Evolutionary conservation across 2,888 invertebrate species (phyloP), one percentile per base, ranked within the genome.

Genomic region (Drosophila merina): DNA sequence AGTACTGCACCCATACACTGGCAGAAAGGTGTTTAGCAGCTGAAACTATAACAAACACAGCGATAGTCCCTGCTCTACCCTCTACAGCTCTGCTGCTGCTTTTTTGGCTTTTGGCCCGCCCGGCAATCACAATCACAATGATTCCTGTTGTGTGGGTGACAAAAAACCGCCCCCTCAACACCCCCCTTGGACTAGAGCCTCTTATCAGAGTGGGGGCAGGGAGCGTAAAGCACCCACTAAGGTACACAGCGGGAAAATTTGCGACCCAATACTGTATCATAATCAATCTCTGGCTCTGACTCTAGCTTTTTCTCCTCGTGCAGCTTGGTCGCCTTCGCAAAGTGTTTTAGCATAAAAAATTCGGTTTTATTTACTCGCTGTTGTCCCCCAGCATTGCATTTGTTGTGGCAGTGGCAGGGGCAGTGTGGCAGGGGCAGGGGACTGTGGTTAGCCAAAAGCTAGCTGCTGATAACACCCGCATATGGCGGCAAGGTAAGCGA

Each of bases 281-380:
- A 20, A 20, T 20, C 20, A 20, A 20, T 20, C 20, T 20, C 20
- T 2, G 20, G 20, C 20, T 20, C 1, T 2, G 20, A 2, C 20
- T 20, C 20, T 20, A 2, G 2, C 20, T 20, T 20, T 20, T 44
- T 44, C 25, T 20, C 25, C 14, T 7, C 9, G 25, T 44, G 25
- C 14, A 44, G 4, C 5, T 4, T 20, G 9, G 25, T 45, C 54
- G 62, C 60, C 64, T 62, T 64, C 58, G 83, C 83, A 83, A 85
- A 84, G 83, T 83, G 84, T 86, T 86, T 86, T 86, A 79, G 84
- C 84, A 85, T 85, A 86, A 78, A 86, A 62, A 83, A 85, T 85
- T 85, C 75, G 83, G 78, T 85, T 86, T 81, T 83, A 83, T 84
- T 84, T 84, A 78, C 79, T 77, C 58, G 57, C 60, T 62, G 33